Conservation (phyloP, 2,113 vertebrate species). For the Malurus elegans region DNA sequence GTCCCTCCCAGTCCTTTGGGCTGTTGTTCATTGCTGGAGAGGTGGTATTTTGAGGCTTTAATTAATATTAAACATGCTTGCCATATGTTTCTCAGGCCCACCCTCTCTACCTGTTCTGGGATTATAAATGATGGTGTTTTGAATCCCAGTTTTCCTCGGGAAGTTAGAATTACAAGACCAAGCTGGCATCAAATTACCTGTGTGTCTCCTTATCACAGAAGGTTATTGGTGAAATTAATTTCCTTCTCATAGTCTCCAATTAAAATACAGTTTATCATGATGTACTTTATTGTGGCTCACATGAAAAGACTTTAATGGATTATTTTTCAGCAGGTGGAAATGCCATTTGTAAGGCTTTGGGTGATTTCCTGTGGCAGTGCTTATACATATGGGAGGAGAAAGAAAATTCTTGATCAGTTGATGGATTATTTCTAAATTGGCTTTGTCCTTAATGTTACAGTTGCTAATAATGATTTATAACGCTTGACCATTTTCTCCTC, state of each 20-base stretch:
- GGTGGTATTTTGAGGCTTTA: neutral
- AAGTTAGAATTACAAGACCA: neutral
- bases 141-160: neutral
- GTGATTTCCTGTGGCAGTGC: neutral
- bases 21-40: neutral
- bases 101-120: neutral
- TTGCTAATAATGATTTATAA: constrained; percentile 52
- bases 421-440: constrained; percentile 46
- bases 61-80: neutral
- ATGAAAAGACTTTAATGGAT: neutral
- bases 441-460: constrained; percentile 4
- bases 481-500: neutral
- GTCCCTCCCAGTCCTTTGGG: neutral
- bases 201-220: neutral
- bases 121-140: neutral
- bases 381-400: neutral
- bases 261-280: constrained; percentile 25
- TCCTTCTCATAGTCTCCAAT: neutral
- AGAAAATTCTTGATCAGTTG: constrained; percentile 13
- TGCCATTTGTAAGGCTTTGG: neutral
- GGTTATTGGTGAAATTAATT: constrained; percentile 8
- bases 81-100: neutral
- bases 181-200: neutral
- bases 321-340: constrained; percentile 13
- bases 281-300: neutral